Evolutionary conservation across 2,113 vertebrate species (phyloP), one percentile per base, ranked within the genome.

Genomic region (Dendropsophus ebraccatus): DNA sequence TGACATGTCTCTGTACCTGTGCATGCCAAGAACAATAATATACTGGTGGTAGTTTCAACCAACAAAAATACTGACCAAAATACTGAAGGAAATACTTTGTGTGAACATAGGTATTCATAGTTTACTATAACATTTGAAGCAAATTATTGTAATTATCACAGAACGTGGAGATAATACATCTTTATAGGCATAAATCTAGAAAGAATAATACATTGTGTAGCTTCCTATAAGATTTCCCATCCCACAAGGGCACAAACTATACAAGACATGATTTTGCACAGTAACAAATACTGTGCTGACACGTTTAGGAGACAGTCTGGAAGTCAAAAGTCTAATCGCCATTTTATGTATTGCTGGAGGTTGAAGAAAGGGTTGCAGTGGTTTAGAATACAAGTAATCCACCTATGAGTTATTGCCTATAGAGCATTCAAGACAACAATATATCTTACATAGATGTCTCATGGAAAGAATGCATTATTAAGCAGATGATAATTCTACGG

Each of bases 251-350:
- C 56, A 45, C 77, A 47, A 80, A 81, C 54, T 56, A 30, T 14
- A 16, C n/a, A 79, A 65, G 56, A 41, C 41, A 60, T 54, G 25
- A 77, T 54, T 25, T 3, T 47, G 56, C 5, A 45, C 14, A 81
- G 49, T 81, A 45, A 62, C 35, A 65, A 45, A 81, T 62, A 50
- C 49, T 82, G 30, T 52, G 19, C 67, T 82, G 62, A 82, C 80
- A 81, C 62, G 45, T 32, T 62, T 19, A 73, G 81, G 67, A 83
- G 81, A 73, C 81, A 81, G 81, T 70, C 81, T 82, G 65, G 62
- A 32, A 54, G 77, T 49, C 62, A 35, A 70, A 82, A 30, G 28
- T 25, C 17, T 35, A 70, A 47, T 9, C 13, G 19, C 10, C 37
- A 62, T 81, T 65, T 30, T 62, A 45, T 62, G 23, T 62, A 47